A percentile compares a stretch with the other conserved stretches of the same genome.
phyloP scores from a whole-genome alignment of 2,888 invertebrate species.

The Idaea aversata region DNA sequence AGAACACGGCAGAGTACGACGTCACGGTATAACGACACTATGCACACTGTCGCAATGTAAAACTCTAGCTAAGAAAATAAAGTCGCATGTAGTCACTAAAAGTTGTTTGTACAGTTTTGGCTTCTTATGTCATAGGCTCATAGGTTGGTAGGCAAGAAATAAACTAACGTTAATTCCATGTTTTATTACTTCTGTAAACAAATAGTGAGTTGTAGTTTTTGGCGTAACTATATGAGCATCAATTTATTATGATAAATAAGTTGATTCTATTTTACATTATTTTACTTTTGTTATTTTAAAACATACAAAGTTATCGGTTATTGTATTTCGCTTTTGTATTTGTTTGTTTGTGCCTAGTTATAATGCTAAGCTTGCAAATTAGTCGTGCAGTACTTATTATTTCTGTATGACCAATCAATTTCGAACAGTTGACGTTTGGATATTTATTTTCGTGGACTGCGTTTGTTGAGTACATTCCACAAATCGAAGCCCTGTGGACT shows the following conservation, averaged over 20 bases:
- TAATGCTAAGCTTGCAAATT: background rate
- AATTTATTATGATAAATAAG: background rate
- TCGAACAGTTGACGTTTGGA: background rate
- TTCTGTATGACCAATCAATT: background rate
- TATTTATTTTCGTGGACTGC: background rate
- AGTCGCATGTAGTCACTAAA: background rate
- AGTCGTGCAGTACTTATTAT: background rate
- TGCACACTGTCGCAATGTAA: conserved; percentile 34
- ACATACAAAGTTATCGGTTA: background rate
- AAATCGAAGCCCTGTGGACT: too few species aligned
- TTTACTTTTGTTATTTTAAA: background rate
- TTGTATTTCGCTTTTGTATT: background rate
- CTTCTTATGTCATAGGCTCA: conserved; percentile 1
- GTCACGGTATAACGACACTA: conserved; percentile 37
- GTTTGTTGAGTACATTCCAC: background rate
- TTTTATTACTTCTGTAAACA: background rate
- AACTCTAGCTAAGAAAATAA: background rate
- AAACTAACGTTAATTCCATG: background rate
- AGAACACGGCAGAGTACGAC: conserved; percentile 25
- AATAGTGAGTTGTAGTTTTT: background rate
- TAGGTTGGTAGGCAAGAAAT: background rate
- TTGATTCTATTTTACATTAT: background rate
- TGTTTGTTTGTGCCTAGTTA: background rate
- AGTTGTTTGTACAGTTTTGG: background rate
- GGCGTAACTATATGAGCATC: background rate